Percentiles rank a stretch among this genome's conserved stretches.
Evolutionary conservation across 2,113 vertebrate species (phyloP).

Genomic region (Eulemur rufifrons): DNA sequence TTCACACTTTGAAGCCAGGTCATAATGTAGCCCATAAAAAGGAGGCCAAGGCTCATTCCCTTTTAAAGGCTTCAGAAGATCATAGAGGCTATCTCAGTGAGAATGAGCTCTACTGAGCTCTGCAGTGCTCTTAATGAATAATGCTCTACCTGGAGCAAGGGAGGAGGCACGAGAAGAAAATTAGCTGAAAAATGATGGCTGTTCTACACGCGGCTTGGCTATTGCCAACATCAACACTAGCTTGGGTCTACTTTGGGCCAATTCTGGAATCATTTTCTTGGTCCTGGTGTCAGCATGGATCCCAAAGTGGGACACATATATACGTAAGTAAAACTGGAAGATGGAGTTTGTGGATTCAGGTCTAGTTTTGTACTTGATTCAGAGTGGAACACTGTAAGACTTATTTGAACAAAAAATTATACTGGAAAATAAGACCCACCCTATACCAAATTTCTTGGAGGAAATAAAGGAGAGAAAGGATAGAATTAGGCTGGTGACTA

Average conservation of each 20-base stretch:
- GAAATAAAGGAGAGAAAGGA: background rate
- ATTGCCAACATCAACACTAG: conserved; percentile 36
- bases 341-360: background rate
- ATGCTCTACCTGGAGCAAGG: conserved; percentile 78
- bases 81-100: conserved; percentile 78
- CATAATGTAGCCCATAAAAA: conserved; percentile 86
- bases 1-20: conserved; percentile 89
- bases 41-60: conserved; percentile 81
- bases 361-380: background rate
- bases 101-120: conserved; percentile 81
- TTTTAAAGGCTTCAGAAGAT: conserved; percentile 83
- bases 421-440: background rate
- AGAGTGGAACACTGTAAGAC: background rate
- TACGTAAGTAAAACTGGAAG: conserved; percentile 15
- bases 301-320: background rate
- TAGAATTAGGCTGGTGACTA: background rate
- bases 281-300: background rate
- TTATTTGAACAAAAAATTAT: background rate
- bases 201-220: conserved; percentile 38
- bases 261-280: conserved; percentile 24
- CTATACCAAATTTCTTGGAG: background rate
- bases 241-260: conserved; percentile 50
- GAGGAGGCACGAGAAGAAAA: conserved; percentile 52
- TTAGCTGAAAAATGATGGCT: conserved; percentile 72
- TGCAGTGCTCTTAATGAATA: conserved; percentile 79